Percentiles rank a stretch among this genome's conserved stretches.
phyloP scores from a whole-genome alignment of 2,113 vertebrate genomes.

The Rhinoderma darwinii region DNA sequence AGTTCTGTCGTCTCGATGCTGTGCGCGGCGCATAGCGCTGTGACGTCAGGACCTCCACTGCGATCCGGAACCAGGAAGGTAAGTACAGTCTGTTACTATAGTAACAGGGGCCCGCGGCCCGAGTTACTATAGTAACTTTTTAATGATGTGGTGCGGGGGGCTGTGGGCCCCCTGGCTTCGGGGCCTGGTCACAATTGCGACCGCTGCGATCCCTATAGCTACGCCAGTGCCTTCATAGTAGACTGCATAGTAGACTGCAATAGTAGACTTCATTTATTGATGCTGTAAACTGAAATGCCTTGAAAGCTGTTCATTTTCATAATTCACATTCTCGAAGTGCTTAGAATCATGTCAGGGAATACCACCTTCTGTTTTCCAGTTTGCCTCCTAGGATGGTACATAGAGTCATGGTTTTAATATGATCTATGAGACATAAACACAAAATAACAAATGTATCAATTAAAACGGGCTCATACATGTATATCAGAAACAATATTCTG shows the following conservation, averaged over 20 bases:
- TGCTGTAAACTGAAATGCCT: slow-evolving; percentile 43
- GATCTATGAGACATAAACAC: slow-evolving; percentile 14
- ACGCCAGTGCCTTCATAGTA: no score
- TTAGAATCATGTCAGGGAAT: slow-evolving; percentile 43
- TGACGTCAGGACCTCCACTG: no score
- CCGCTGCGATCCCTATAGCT: no score
- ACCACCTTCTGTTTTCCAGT: slow-evolving; percentile 22
- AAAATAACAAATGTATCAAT: slow-evolving; percentile 10
- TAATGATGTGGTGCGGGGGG: no score
- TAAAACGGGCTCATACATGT: background rate
- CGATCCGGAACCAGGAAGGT: no score
- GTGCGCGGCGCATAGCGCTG: no score
- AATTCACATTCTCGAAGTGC: slow-evolving; percentile 44
- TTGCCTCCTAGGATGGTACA: background rate
- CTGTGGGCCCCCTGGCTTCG: no score
- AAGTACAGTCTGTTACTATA: no score
- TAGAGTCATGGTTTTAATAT: background rate
- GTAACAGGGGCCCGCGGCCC: no score
- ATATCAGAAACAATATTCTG: background rate
- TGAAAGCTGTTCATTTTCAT: slow-evolving; percentile 42
- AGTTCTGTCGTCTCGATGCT: no score
- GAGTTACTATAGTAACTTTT: no score
- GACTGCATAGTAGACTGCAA: slow-evolving; percentile 33
- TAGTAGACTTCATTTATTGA: slow-evolving; percentile 47
- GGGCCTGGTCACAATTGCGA: no score